These are phyloP conservation scores for Charanyca ferruginea DNA, from an alignment of 2,888 invertebrate genomes.

Conservation along the genomic window DNA sequence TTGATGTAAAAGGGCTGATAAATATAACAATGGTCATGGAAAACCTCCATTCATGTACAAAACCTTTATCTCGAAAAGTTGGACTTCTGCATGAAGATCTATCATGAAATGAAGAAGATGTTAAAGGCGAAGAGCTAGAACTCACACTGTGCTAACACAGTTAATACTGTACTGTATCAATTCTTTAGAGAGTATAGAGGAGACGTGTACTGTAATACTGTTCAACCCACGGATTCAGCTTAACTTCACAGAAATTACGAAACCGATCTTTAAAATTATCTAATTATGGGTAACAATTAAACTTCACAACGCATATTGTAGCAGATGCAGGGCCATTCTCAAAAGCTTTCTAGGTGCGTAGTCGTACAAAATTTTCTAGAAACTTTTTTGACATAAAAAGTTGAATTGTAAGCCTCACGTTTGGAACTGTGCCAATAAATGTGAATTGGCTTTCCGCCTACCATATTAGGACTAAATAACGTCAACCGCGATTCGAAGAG, in stretches of 20 bases:
- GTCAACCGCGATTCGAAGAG: conserved; percentile 8
- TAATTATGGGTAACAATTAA: conserved; percentile 13
- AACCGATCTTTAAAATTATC: conserved; percentile 25
- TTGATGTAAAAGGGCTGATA: background rate
- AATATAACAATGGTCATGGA: background rate
- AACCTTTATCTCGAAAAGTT: background rate
- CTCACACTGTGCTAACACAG: background rate
- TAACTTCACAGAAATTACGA: conserved; percentile 20
- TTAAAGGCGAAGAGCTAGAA: too few relatives aligned
- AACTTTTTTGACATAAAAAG: conserved; percentile 24
- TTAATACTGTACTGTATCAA: background rate
- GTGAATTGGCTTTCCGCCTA: conserved; percentile 37
- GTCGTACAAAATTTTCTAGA: conserved; percentile 31
- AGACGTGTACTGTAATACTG: background rate
- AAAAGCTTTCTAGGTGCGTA: conserved; percentile 15
- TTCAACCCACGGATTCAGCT: too few relatives aligned
- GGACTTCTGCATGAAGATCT: background rate
- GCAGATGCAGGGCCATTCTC: conserved; percentile 24
- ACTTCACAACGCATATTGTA: conserved; percentile 27
- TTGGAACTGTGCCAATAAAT: conserved; percentile 44
- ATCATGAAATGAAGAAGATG: background rate
- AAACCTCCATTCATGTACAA: background rate
- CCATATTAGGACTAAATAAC: conserved; percentile 34
- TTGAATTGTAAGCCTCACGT: conserved; percentile 27
- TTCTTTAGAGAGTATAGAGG: background rate